These are phyloP conservation scores for Glossophaga mutica DNA, from an alignment of 2,797 vertebrate genomes.

Conservation along the genomic window DNA sequence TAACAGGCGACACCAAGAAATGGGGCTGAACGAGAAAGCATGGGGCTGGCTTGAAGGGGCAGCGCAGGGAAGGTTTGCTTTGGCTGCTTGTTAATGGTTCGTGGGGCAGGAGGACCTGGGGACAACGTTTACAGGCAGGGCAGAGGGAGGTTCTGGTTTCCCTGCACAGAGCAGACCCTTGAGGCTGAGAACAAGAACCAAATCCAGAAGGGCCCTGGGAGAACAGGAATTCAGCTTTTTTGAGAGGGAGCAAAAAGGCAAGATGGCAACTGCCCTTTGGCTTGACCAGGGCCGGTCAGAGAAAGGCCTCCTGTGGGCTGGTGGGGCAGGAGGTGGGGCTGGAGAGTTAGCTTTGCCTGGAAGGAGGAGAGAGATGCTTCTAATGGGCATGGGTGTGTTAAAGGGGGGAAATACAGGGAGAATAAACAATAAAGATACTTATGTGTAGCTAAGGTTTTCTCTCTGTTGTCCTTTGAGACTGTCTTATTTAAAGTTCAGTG, in stretches of 20 bases:
- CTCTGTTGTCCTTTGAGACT: neutral
- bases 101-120: neutral
- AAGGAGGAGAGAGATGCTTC: fast-evolving
- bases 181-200: neutral
- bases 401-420: neutral
- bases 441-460: neutral
- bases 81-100: neutral
- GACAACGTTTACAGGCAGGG: neutral
- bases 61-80: neutral
- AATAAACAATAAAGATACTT: neutral
- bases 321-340: neutral
- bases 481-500: neutral
- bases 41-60: neutral
- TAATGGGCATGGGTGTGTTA: neutral
- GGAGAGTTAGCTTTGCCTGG: neutral
- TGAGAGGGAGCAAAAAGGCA: conserved; percentile 33
- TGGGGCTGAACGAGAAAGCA: neutral
- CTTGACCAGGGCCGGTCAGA: neutral
- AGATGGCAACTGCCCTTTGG: conserved; percentile 19
- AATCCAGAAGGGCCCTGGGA: neutral
- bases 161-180: neutral
- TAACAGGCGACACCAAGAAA: neutral
- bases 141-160: neutral
- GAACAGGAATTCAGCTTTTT: neutral
- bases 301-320: neutral